Percentiles rank a stretch among this genome's conserved stretches.
Conservation (phyloP, 30 jellyfish, hydroid and myxozoan genomes). For the Aurelia sp. region DNA sequence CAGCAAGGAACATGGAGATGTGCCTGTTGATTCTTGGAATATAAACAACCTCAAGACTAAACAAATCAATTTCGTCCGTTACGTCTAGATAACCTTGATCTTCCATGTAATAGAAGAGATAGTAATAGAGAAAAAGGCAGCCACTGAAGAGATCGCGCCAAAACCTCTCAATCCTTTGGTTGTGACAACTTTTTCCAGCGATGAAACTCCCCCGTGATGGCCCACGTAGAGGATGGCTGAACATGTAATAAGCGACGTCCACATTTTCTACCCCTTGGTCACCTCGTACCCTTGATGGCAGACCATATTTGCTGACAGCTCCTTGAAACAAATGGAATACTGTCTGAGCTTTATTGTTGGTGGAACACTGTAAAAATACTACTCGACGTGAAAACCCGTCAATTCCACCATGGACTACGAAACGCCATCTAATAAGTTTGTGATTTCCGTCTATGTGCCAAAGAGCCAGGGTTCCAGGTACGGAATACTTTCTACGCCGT, state of each 20-base stretch:
- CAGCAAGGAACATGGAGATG: slow-evolving; percentile 15
- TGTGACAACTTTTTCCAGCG: slow-evolving; percentile 65
- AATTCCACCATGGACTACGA: slow-evolving; percentile 52
- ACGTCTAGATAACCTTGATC: slow-evolving; percentile 1
- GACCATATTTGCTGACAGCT: slow-evolving; percentile 18
- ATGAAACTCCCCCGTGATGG: slow-evolving; percentile 59
- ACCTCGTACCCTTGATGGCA: slow-evolving; percentile 56
- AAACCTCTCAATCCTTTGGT: slow-evolving; percentile 49
- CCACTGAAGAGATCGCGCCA: slow-evolving; percentile 44
- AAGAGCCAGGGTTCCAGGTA: slow-evolving; percentile 41
- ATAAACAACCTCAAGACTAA: slow-evolving; percentile 17
- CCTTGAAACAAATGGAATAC: background rate
- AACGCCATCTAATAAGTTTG: slow-evolving; percentile 48
- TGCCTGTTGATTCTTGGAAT: slow-evolving; percentile 24
- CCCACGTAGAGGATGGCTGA: slow-evolving; percentile 43
- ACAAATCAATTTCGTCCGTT: slow-evolving; percentile 12
- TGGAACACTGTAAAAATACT: slow-evolving; percentile 13
- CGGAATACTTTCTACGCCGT: slow-evolving; percentile 29
- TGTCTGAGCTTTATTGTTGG: slow-evolving; percentile 35
- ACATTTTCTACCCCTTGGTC: slow-evolving; percentile 60
- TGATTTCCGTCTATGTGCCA: slow-evolving; percentile 61
- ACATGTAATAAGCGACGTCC: slow-evolving; percentile 48
- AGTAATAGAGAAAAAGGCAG: slow-evolving; percentile 13
- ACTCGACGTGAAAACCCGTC: slow-evolving; percentile 43
- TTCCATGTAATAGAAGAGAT: slow-evolving; percentile 21